Evolutionary conservation across 2,797 vertebrate species (phyloP), one percentile per base, ranked within the genome.

Genomic region (Microhierax caerulescens): DNA sequence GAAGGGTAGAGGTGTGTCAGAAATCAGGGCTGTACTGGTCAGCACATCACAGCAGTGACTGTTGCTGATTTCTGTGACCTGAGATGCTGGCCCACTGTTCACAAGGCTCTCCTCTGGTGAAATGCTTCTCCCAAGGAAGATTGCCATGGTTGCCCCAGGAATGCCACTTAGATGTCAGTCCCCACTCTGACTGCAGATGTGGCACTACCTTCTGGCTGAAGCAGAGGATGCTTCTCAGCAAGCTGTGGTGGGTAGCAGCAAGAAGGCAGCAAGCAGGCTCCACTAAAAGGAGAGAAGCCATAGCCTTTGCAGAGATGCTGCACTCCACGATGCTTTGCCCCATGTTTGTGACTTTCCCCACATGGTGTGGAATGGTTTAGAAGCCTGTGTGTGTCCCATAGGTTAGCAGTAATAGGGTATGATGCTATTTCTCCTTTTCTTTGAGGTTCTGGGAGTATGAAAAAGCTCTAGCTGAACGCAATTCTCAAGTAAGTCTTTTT

Each of bases 221-320:
- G 48, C 11, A 27, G 9, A 30, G 45, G 36, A 15, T 63, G n/a
- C 22, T 22, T 45, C n/a, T 83, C 57, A 14, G 48, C 2, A 9
- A 72, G 27, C 57, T 45, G 39, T 36, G 32, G 13, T 3, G 17
- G 22, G 14, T 7, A 53, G 48, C 48, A 54, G 48, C 39, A 32
- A 61, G 68, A 72, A 51, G 13, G 57, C 27, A 36, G n/a, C 0
- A 0, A 21, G 32, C 2, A 1, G 47, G 13, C 57, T 61, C 8
- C 67, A 32, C 48, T 63, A 37, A 83, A 63, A 73, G 39, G 48
- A 47, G 11, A 74, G 18, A 60, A 51, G 67, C 25, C 41, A 64
- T 56, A n/a, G 39, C 23, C 15, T 84, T n/a, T 65, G 39, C 48
- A 54, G 48, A 63, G 27, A 36, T 53, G 24, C 37, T 51, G 17